Conservation (phyloP, 2,113 vertebrate species). For the Anoplopoma fimbria region DNA sequence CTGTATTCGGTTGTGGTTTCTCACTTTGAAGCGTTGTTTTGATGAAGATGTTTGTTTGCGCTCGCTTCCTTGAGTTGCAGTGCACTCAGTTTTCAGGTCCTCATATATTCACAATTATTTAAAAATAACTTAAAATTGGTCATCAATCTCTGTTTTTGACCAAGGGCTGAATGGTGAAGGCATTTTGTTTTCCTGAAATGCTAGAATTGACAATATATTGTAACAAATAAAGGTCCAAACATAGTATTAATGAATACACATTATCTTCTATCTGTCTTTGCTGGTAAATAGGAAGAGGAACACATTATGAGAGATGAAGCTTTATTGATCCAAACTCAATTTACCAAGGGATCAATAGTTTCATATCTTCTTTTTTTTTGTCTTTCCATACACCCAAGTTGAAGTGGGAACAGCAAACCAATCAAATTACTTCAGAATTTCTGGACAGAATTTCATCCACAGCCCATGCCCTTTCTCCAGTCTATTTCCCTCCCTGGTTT, state of each 20-base stretch:
- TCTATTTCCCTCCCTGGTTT: neutral
- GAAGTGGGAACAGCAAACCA: constrained; percentile 22
- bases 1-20: neutral
- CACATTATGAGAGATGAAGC: constrained; percentile 8
- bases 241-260: constrained; percentile 4
- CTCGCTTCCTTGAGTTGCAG: neutral
- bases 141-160: neutral
- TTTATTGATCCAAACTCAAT: constrained; percentile 37
- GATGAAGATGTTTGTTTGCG: neutral
- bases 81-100: neutral
- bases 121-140: neutral
- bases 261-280: neutral
- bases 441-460: neutral
- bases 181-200: neutral
- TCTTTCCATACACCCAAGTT: constrained; percentile 2
- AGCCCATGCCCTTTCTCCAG: neutral
- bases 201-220: neutral
- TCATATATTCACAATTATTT: neutral
- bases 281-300: neutral
- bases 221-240: neutral
- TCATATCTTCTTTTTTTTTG: constrained; percentile 14
- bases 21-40: neutral
- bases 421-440: constrained; percentile 2
- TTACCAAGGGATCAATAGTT: constrained; percentile 14
- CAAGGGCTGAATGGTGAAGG: neutral